Evolutionary conservation across 2,888 invertebrate species (phyloP), one percentile per base, ranked within the genome.

Genomic region (Noctua janthina): DNA sequence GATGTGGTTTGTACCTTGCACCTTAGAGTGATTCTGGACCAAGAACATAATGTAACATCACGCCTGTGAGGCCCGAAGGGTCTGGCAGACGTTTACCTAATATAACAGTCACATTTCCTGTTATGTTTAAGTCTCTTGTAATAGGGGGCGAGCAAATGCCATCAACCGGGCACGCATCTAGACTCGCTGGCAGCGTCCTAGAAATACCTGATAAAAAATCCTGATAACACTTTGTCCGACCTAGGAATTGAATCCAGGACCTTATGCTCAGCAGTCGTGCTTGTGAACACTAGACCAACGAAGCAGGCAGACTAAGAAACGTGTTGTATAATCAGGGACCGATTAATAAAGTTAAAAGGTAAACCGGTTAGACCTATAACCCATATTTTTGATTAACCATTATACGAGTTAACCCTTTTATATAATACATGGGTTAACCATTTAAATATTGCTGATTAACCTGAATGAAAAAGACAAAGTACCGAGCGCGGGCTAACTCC

Each of bases 1-100:
- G 77, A 83, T 76, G 54, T 69, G 2, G 29, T 66, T 56, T 73
- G 39, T 56, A n/a, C 20, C 29, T 46, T 79, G 59, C 51, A 51
- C 43, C 29, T 43, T 43, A 13, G 17, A n/a, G n/a, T 68, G 15
- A n/a, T 15, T 7, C 15, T 7, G 15, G 17, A 17, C 7, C 8
- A 35, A 29, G 64, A 54, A 46, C 10, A 35, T 6, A n/a, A 49
- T 35, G 29, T 6, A n/a, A 49, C 46, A 62, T 62, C 7, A 15
- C 62, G 8, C 17, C 62, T 17, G 15, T 15, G 2, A 29, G 29
- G 2, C 29, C 23, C 8, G 62, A 62, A 35, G 29, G 17, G 17
- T 3, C 8, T 29, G 17, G 3, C 29, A 62, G 62, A 62, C 15
- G 29, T 29, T 29, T 29, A 29, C 17, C 29, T 29, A 29, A 29